These are phyloP conservation scores for Ctenopoma kingsleyae DNA, from an alignment of 2,797 vertebrate genomes.

Conservation along the genomic window DNA sequence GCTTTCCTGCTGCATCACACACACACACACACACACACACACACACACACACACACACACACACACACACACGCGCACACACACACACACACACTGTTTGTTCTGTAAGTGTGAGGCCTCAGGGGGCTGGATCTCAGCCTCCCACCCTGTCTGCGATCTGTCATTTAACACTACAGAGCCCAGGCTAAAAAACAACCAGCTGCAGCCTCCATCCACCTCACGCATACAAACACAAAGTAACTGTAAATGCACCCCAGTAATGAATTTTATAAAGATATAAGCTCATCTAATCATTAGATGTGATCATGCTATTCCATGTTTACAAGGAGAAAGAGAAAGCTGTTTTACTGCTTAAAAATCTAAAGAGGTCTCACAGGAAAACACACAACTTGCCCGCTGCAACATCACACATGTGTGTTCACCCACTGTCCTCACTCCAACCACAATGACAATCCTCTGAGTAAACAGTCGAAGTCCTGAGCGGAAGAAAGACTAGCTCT, in stretches of 20 bases:
- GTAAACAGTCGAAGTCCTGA: constrained; percentile 78
- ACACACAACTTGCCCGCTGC: constrained; percentile 70
- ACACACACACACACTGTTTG: constrained; percentile 62
- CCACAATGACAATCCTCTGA: constrained; percentile 77
- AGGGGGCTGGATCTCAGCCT: constrained; percentile 77
- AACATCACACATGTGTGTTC: constrained; percentile 77
- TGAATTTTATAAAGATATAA: constrained; percentile 57
- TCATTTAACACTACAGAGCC: constrained; percentile 80
- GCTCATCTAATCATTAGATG: constrained; percentile 62
- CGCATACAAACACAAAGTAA: constrained; percentile 40
- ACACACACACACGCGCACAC: constrained; percentile 20
- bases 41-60: constrained; percentile 4
- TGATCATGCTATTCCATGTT: constrained; percentile 71
- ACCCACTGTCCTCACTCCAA: constrained; percentile 70
- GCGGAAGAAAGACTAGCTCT: constrained; percentile 72
- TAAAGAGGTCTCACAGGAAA: constrained; percentile 67
- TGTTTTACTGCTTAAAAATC: constrained; percentile 69
- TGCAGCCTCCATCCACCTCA: constrained; percentile 62
- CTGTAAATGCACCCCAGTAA: constrained; percentile 57
- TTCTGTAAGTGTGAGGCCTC: constrained; percentile 81
- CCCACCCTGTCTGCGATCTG: constrained; percentile 80
- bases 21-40: constrained; percentile 15
- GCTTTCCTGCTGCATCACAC: constrained; percentile 77
- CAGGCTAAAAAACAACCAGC: constrained; percentile 73
- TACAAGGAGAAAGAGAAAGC: constrained; percentile 60